phyloP scores from a whole-genome alignment of 1,140 invertebrate species.

The Panagrolaimus sp. region DNA sequence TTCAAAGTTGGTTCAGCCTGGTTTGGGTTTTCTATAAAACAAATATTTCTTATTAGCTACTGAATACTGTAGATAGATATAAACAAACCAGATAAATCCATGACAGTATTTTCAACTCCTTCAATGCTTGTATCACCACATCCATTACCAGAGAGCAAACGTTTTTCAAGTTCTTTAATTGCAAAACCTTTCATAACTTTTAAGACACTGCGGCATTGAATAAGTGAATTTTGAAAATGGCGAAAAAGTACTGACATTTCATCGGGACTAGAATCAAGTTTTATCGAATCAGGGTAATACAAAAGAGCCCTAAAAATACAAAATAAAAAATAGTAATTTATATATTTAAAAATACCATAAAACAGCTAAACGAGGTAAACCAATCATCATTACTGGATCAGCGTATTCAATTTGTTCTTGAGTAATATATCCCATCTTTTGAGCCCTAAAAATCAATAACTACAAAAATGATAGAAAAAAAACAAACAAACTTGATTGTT shows the following conservation, averaged over 20 bases:
- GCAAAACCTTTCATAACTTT: constrained; percentile 37
- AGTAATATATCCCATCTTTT: constrained; percentile 74
- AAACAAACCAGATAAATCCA: too few relatives aligned
- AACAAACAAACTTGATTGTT: constrained; percentile 59
- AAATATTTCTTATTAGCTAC: constrained; percentile 14
- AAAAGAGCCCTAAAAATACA: constrained; percentile 67
- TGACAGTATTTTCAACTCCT: too few relatives aligned
- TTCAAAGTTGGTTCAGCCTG: too few relatives aligned
- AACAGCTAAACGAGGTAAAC: constrained; percentile 92
- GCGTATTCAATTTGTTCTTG: constrained; percentile 94
- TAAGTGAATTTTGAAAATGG: constrained; percentile 69
- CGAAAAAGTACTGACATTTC: constrained; percentile 95
- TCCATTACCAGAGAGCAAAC: constrained; percentile 37
- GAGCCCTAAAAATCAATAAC: constrained; percentile 69
- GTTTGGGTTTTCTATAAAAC: not conserved
- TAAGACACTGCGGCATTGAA: constrained; percentile 62
- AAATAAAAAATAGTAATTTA: constrained; percentile 19
- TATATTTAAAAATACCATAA: constrained; percentile 63
- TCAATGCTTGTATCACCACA: constrained; percentile 11
- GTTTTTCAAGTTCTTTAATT: constrained; percentile 32
- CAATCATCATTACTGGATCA: constrained; percentile 96
- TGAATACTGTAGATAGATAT: too few relatives aligned
- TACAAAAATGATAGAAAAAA: not conserved
- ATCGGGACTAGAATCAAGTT: constrained; percentile 70
- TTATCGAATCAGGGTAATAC: constrained; percentile 83